Conservation (phyloP, 2,888 invertebrate species). For the Hirtodrosophila histrioides region DNA sequence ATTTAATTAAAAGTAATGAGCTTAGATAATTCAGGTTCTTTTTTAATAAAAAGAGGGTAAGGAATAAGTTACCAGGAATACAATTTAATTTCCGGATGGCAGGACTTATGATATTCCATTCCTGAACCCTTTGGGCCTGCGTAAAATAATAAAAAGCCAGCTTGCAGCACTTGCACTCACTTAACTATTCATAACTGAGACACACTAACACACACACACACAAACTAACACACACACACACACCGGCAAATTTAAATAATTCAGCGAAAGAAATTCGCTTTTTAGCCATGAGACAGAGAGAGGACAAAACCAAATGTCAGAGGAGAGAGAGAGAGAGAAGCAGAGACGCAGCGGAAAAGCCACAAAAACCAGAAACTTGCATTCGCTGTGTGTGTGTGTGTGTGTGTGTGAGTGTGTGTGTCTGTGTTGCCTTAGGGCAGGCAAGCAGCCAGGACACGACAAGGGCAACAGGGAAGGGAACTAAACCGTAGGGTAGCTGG, state of each 20-base stretch:
- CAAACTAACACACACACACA: not conserved
- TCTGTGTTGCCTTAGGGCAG: slow-evolving; percentile 34
- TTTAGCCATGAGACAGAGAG: slow-evolving; percentile 39
- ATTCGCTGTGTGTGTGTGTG: slow-evolving; percentile 24
- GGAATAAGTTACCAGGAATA: not conserved
- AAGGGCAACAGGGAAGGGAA: slow-evolving; percentile 21
- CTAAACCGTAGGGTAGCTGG: no score
- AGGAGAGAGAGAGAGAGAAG: slow-evolving; percentile 1
- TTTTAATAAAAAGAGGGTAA: no score
- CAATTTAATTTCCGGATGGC: slow-evolving; percentile 14
- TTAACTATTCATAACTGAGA: slow-evolving; percentile 70
- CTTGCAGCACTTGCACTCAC: slow-evolving; percentile 60
- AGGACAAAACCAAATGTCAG: not conserved
- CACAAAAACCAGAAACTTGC: slow-evolving; percentile 69
- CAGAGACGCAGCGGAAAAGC: slow-evolving; percentile 21
- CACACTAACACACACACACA: not conserved
- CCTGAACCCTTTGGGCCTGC: slow-evolving; percentile 2
- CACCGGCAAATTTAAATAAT: slow-evolving; percentile 64
- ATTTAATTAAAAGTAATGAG: no score
- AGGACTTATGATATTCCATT: not conserved
- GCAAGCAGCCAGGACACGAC: slow-evolving; percentile 3
- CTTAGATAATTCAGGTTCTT: no score
- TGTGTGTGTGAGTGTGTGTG: slow-evolving; percentile 1
- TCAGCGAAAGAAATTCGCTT: slow-evolving; percentile 62
- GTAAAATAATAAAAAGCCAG: slow-evolving; percentile 39